Conservation (phyloP, 2,797 vertebrate genomes). For the Picus viridis region DNA sequence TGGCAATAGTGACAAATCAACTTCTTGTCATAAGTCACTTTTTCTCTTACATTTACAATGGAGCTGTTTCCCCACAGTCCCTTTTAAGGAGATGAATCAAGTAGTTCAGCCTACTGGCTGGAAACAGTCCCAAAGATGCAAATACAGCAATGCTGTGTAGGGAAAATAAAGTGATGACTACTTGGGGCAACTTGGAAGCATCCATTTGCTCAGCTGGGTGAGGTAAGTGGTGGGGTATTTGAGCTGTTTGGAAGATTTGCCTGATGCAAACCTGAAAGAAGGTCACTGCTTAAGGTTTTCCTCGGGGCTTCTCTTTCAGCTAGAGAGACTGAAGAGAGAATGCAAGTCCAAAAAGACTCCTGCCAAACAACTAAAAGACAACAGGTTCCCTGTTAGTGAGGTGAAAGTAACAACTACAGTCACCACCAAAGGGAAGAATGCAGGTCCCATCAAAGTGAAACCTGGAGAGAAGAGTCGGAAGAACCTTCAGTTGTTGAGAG, state of each 20-base stretch:
- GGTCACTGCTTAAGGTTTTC: not conserved
- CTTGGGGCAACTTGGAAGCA: not conserved
- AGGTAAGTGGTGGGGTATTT: not conserved
- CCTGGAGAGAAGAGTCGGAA: conserved; percentile 87
- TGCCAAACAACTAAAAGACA: conserved; percentile 55
- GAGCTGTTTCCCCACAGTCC: not conserved
- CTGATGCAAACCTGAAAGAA: not conserved
- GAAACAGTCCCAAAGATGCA: not conserved
- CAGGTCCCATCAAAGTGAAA: conserved; percentile 73
- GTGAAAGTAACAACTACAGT: conserved; percentile 68
- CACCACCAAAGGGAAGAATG: conserved; percentile 77
- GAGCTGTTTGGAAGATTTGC: not conserved
- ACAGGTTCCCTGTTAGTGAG: conserved; percentile 48
- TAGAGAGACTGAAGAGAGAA: conserved; percentile 85
- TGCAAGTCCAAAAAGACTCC: conserved; percentile 61
- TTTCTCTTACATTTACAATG: not conserved
- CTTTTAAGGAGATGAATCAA: not conserved
- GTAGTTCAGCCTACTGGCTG: not conserved
- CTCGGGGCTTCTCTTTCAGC: conserved; percentile 71
- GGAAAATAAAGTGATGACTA: not conserved
- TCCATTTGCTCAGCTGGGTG: not conserved
- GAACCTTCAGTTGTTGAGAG: conserved; percentile 89
- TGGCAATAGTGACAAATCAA: not conserved
- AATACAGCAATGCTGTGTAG: not conserved
- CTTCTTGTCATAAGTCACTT: not conserved